Conservation (phyloP, 2,113 vertebrate species). For the Sceloporus tristichus region DNA sequence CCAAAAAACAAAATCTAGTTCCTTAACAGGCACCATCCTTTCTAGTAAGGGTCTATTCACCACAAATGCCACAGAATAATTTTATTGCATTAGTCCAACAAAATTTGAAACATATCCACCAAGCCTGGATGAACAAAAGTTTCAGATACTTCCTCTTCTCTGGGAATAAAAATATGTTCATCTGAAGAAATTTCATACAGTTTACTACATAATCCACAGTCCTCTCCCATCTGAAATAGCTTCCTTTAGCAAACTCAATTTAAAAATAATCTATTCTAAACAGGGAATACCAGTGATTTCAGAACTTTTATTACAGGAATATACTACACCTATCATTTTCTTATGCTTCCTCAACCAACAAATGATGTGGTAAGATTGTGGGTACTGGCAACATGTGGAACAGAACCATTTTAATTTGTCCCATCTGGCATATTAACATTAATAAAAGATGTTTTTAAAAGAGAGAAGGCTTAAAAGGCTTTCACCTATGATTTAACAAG, state of each 20-base stretch:
- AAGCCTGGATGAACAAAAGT: background rate
- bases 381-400: slow-evolving; percentile 81
- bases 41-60: background rate
- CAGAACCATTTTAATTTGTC: slow-evolving; percentile 85
- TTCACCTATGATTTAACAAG: slow-evolving; percentile 87
- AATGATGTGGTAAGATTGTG: slow-evolving; percentile 84
- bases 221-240: slow-evolving; percentile 27
- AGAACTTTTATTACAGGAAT: slow-evolving; percentile 72
- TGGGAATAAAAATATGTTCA: background rate
- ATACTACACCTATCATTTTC: slow-evolving; percentile 78
- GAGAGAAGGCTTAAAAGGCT: slow-evolving; percentile 81
- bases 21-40: too few relatives aligned
- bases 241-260: background rate
- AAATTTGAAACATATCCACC: background rate
- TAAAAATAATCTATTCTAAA: slow-evolving; percentile 43
- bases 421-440: slow-evolving; percentile 87
- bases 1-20: too few relatives aligned
- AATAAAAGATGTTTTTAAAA: slow-evolving; percentile 84
- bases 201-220: slow-evolving; percentile 21
- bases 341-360: slow-evolving; percentile 80
- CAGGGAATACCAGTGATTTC: slow-evolving; percentile 61
- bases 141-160: background rate
- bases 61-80: background rate
- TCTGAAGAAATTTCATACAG: slow-evolving; percentile 22
- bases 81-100: background rate